Evolutionary conservation across 2,888 invertebrate genomes (phyloP), one percentile per base, ranked within the genome.

Genomic region (Epistrophella euchroma): DNA sequence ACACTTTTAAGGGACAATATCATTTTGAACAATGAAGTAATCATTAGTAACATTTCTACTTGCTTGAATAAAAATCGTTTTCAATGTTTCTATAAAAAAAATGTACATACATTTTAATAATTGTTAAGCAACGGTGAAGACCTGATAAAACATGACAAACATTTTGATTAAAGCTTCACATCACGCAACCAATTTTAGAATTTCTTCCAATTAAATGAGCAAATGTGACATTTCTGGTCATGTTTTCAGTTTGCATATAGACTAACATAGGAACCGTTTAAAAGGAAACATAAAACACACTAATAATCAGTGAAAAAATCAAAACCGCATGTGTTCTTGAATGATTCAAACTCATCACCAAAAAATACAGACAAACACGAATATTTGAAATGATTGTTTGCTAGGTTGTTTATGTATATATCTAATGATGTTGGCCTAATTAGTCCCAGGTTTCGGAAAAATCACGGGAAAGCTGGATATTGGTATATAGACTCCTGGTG

Each of bases 1-100:
- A 28, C 52, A 60, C 45, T 72, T 56, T 71, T 32, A 56, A 72
- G 43, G 56, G 72, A 72, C 58, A 72, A 58, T n/a, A n/a, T 60
- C 28, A 19, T 47, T 47, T 73, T 73, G 37, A 55, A 56, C 71
- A 56, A 56, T 56, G 56, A 28, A 71, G 45, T 66, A 75, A 52
- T 40, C 58, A 40, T 60, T 60, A 60, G 22, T 25, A 64, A 64
- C 43, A 64, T 37, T 60, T 17, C 11, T 17, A 19, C 56, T 56
- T 40, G n/a, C 28, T 64, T 45, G 28, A 64, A 64, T 62, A 17
- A 45, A 64, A 64, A 45, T 40, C 22, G 13, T 9, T 45, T 43
- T 43, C 7, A 43, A 60, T 60, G 19, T 22, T 28, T 10, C n/a
- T 2, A 9, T 32, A 9, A 37, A 37, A 32, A 58, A 32, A 52